phyloP scores from a whole-genome alignment of 2,888 invertebrate genomes.

The Stratiomys singularior region DNA sequence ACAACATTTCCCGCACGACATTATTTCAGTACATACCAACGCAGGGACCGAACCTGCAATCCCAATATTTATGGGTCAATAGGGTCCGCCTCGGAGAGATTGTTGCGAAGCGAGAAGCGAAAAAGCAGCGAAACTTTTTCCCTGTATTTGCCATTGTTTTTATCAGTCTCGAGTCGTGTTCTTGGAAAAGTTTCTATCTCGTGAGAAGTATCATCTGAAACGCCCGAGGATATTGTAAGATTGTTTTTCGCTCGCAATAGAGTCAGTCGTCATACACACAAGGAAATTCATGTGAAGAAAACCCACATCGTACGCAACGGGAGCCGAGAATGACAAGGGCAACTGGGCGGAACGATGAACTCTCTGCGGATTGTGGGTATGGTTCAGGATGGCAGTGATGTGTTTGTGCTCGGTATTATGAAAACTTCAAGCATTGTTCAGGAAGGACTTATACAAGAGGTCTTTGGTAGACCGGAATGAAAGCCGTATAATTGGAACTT shows the following conservation, averaged over 20 bases:
- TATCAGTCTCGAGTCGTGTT: background rate
- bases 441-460: background rate
- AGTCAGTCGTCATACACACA: background rate
- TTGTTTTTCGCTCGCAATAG: background rate
- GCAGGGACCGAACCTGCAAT: background rate
- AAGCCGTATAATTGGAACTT: slow-evolving; percentile 10
- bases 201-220: background rate
- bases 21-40: background rate
- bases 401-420: background rate
- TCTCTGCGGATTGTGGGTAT: slow-evolving; percentile 2
- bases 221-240: background rate
- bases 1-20: slow-evolving; percentile 21
- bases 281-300: background rate
- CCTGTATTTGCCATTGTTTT: slow-evolving; percentile 6
- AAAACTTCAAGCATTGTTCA: background rate
- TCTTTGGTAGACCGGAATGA: background rate
- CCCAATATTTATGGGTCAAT: slow-evolving; percentile 30
- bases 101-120: background rate
- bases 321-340: background rate
- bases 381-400: background rate
- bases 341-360: background rate
- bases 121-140: background rate
- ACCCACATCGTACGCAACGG: background rate
- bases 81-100: background rate
- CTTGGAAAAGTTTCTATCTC: background rate